Evolutionary conservation across 2,797 vertebrate species (phyloP), one percentile per base, ranked within the genome.

Genomic region (Trachops cirrhosus): DNA sequence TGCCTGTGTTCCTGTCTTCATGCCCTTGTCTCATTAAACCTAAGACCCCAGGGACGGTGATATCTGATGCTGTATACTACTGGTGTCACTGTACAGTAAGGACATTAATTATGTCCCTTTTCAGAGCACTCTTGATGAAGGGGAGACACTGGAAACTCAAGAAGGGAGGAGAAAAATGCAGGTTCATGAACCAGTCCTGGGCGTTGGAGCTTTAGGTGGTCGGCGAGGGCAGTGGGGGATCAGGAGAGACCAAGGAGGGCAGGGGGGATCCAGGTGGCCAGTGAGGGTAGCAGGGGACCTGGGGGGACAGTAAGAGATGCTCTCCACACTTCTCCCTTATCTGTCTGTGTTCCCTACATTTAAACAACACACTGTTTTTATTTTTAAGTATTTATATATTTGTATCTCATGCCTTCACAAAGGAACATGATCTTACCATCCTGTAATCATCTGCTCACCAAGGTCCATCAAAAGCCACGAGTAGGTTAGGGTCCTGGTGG

Each of bases 271-370:
- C 70, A 73, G 24, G 70, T 22, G 68, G 37, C 68, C 62, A 24
- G 68, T 10, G 34, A n/a, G 68, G 68, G 68, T 11, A 26, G 39
- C 10, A 7, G 11, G 70, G 6, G 14, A 4, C 24, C 24, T 24
- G 14, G 70, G 70, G 44, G 6, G 41, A 32, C 26, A n/a, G 29
- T 3, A 44, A 74, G 71, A 19, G 48, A 14, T 37, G 74, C 32
- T 34, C 19, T 21, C 73, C 39, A 82, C 11, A 0, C 11, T 24
- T 4, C 6, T 22, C 16, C 7, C 19, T 12, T 16, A 2, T 6
- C 2, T 18, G 0, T 6, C 0, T 0, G 11, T n/a, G 12, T 7
- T 37, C 52, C 6, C 9, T 44, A 6, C 11, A 22, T 16, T 14
- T 32, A 29, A 64, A 12, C 0, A 32, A 18, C 22, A 0, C 0